phyloP scores from a whole-genome alignment of 2,797 vertebrate species.

The Falco peregrinus region DNA sequence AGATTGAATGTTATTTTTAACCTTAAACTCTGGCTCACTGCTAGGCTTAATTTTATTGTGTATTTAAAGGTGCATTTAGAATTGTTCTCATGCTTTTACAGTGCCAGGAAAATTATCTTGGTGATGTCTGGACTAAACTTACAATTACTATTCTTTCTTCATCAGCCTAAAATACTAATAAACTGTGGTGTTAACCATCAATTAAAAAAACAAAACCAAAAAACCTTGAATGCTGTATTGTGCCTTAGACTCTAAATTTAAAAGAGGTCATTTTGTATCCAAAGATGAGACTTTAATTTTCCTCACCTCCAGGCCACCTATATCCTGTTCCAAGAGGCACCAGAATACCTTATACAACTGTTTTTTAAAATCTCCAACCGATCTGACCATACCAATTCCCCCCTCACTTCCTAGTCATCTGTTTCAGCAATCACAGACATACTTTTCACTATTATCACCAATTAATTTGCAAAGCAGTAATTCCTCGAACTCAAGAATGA shows the following conservation, averaged over 20 bases:
- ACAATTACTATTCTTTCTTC: background rate
- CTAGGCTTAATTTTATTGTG: background rate
- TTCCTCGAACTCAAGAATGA: background rate
- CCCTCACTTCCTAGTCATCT: background rate
- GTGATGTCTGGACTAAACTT: background rate
- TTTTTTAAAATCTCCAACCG: background rate
- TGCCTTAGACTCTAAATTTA: background rate
- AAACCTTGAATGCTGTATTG: background rate
- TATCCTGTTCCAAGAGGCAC: background rate
- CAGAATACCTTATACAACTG: background rate
- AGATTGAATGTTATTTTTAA: constrained; percentile 39
- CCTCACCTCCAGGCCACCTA: background rate
- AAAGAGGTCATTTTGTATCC: background rate
- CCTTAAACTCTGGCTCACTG: background rate
- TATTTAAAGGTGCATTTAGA: background rate
- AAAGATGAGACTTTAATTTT: background rate
- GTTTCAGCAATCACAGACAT: background rate
- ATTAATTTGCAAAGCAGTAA: background rate
- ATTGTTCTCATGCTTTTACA: background rate
- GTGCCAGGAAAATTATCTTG: background rate
- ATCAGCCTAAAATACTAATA: background rate
- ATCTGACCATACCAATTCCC: background rate
- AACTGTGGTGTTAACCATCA: background rate
- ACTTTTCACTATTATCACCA: background rate
- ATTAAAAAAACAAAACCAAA: background rate